A percentile compares a stretch with the other conserved stretches of the same genome.
Evolutionary conservation across 2,888 invertebrate genomes (phyloP).

Genomic region (Heliconius aoede): DNA sequence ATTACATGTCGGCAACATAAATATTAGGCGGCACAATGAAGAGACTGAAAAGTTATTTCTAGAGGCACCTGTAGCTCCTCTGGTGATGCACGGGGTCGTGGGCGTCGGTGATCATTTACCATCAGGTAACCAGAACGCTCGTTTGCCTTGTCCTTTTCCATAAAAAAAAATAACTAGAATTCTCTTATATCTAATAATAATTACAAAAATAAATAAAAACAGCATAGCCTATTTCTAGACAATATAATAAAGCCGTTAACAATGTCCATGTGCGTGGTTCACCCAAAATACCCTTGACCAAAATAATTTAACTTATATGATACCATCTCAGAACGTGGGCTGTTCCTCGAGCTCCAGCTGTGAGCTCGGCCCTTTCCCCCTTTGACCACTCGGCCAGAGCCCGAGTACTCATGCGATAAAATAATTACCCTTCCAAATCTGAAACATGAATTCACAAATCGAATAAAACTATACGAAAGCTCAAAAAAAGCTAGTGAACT

Average conservation of each 20-base stretch:
- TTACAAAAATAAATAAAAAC: neutral
- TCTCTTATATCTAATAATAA: neutral
- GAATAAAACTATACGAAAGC: constrained; percentile 49
- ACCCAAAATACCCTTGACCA: constrained; percentile 75
- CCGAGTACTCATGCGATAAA: constrained; percentile 80
- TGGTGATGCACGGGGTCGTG: no score
- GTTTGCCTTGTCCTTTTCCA: no score
- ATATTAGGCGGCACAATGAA: neutral
- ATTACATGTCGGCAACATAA: no score
- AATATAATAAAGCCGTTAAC: constrained; percentile 19
- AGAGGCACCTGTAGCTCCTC: no score
- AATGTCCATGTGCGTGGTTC: constrained; percentile 54
- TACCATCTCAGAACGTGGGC: constrained; percentile 69
- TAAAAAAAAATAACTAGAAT: neutral
- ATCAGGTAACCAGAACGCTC: no score
- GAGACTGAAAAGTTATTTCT: neutral
- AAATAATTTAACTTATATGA: constrained; percentile 64
- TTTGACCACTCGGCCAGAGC: constrained; percentile 60
- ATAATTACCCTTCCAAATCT: constrained; percentile 79
- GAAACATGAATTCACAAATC: constrained; percentile 61
- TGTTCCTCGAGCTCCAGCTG: constrained; percentile 66
- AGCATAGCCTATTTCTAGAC: neutral
- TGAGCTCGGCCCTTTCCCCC: constrained; percentile 49
- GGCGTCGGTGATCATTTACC: no score
- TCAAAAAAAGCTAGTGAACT: constrained; percentile 42